These are phyloP conservation scores for Marisa cornuarietis DNA, from an alignment of 1,140 invertebrate genomes.

Conservation along the genomic window DNA sequence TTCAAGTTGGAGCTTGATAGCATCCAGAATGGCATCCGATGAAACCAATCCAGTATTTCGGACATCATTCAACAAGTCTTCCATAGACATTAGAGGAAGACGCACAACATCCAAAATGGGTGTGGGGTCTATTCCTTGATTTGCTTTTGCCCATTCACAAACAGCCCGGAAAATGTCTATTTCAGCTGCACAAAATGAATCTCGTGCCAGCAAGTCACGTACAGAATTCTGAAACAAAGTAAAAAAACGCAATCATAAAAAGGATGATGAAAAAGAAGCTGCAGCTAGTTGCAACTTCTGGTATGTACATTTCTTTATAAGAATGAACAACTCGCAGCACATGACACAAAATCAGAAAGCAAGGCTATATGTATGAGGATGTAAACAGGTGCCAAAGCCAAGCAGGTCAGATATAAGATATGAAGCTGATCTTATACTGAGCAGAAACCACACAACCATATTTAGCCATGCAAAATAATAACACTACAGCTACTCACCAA, in stretches of 20 bases:
- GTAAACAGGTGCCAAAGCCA: background rate
- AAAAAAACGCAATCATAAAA: no score
- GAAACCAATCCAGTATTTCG: constrained; percentile 85
- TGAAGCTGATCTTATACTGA: no score
- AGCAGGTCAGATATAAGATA: no score
- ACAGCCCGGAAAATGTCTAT: constrained; percentile 94
- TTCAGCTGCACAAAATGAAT: constrained; percentile 96
- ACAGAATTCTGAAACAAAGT: constrained; percentile 68
- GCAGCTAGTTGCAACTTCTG: no score
- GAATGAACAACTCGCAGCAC: no score
- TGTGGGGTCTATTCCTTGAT: constrained; percentile 74
- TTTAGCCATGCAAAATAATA: background rate
- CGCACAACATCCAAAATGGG: constrained; percentile 72
- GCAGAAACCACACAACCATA: no score
- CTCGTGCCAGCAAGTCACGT: constrained; percentile 83
- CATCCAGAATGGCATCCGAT: constrained; percentile 91
- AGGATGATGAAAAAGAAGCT: background rate
- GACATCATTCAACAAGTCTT: constrained; percentile 88
- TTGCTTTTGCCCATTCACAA: constrained; percentile 82
- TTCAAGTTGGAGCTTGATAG: constrained; percentile 84
- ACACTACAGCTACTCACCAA: constrained; percentile 69
- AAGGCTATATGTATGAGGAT: background rate
- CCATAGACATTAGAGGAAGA: constrained; percentile 85
- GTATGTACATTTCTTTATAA: no score
- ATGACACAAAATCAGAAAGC: background rate